Percentiles rank a stretch among this genome's conserved stretches.
These are phyloP conservation scores for Proisotoma minuta DNA, from an alignment of 2,888 invertebrate genomes.

Conservation along the genomic window DNA sequence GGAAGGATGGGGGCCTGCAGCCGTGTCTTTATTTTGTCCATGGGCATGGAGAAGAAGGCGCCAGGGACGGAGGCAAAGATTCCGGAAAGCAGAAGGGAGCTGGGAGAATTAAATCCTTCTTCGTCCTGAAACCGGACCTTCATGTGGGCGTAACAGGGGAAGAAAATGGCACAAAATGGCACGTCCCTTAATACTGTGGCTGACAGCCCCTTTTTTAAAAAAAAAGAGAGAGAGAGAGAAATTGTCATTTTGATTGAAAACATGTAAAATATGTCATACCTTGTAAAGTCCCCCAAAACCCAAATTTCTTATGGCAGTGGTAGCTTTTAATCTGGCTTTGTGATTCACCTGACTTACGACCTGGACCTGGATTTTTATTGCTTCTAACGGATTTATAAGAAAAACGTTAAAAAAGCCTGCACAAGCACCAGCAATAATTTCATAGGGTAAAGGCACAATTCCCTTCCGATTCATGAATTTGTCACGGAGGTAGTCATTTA, in stretches of 20 bases:
- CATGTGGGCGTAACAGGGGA: conserved; percentile 59
- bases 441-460: conserved; percentile 54
- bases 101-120: conserved; percentile 55
- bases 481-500: conserved; percentile 58
- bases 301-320: conserved; percentile 56
- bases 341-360: conserved; percentile 56
- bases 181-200: conserved; percentile 60
- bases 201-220: conserved; percentile 52
- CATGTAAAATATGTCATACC: conserved; percentile 48
- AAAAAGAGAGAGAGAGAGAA: not conserved
- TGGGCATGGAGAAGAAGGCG: conserved; percentile 60
- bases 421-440: conserved; percentile 57
- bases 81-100: conserved; percentile 53
- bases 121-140: conserved; percentile 57
- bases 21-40: conserved; percentile 59
- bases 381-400: conserved; percentile 61
- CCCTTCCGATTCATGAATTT: conserved; percentile 54
- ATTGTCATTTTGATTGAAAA: not conserved
- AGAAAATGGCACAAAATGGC: conserved; percentile 59
- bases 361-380: conserved; percentile 61
- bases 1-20: conserved; percentile 53
- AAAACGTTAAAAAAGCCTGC: conserved; percentile 55
- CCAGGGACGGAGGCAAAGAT: conserved; percentile 53
- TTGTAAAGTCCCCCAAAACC: conserved; percentile 60
- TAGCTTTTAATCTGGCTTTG: conserved; percentile 52